phyloP scores from a whole-genome alignment of 2,888 invertebrate species.

The Oxycera nigricornis region DNA sequence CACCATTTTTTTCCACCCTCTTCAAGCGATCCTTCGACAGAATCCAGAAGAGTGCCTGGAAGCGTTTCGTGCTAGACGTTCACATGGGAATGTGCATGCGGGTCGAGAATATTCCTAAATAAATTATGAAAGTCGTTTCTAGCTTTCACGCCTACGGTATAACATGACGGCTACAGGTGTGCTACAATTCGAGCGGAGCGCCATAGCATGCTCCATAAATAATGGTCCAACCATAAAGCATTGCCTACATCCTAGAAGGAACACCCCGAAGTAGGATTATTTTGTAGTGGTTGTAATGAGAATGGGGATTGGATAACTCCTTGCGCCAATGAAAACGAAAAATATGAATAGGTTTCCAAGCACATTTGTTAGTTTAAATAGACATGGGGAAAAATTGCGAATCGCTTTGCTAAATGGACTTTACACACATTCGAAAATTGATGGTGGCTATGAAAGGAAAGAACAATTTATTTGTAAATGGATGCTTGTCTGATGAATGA shows the following conservation, averaged over 20 bases:
- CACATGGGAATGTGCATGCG: not conserved
- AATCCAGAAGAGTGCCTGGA: not conserved
- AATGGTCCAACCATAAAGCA: conserved; percentile 15
- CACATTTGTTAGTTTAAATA: not conserved
- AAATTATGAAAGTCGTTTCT: conserved; percentile 30
- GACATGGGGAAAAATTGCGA: not conserved
- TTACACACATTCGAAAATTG: not conserved
- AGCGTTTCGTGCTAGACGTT: not conserved
- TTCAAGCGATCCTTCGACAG: not conserved
- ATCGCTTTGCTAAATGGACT: conserved; percentile 6
- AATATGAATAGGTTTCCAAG: conserved; percentile 12
- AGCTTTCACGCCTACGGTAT: conserved; percentile 4
- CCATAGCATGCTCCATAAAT: conserved; percentile 4
- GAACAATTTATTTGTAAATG: not conserved
- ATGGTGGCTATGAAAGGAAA: not conserved
- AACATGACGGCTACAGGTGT: conserved; percentile 21
- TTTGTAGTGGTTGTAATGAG: not conserved
- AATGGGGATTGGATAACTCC: not conserved
- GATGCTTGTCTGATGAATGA: no score
- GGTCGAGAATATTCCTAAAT: conserved; percentile 3
- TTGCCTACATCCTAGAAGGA: not conserved
- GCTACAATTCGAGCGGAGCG: not conserved
- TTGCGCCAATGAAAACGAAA: conserved; percentile 4
- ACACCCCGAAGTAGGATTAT: conserved; percentile 11
- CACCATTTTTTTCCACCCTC: not conserved